Evolutionary conservation across 2,797 vertebrate species (phyloP), one percentile per base, ranked within the genome.

Genomic region (Acrossocheilus fasciatus): DNA sequence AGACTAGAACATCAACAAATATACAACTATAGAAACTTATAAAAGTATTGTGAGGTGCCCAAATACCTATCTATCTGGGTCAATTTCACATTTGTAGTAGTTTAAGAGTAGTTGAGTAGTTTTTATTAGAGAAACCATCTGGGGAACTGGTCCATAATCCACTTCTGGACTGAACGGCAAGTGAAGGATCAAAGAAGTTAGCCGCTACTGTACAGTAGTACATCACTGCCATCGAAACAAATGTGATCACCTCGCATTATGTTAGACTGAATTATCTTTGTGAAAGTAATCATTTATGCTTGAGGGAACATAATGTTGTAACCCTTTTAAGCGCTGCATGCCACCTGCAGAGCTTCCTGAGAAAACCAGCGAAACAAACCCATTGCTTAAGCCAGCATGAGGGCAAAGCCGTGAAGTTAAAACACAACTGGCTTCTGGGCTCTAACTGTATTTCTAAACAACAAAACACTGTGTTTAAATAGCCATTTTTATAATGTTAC

Each of bases 1-100:
- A 64, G n/a, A 34, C 9, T 11, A 11, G 36, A 64, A 50, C 47
- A 39, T 69, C 45, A 83, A 74, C 70, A 83, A 74, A 83, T 74
- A 47, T 8, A 47, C 18, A 74, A 47, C n/a, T 50, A 34, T 36
- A 47, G 15, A 57, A 72, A 82, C 8, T 2, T 45, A 23, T 20
- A 57, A 57, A 57, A 23, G n/a, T 23, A 57, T 23, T 57, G 2
- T 8, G 54, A 57, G 2, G 3, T 57, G 54, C 52, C 18, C 18
- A 20, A 52, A 54, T 54, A 23, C 20, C 8, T 14, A 45, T 50
- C 15, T 17, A 34, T 52, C n/a, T 15, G 30, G 17, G 15, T 70
- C 36, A 20, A 4, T 39, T 10, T 14, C 69, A 72, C 18, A 76
- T 36, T 4, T 50, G 45, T 41, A 70, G 68, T 17, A 6, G 68